Percentiles rank a stretch among this genome's conserved stretches.
Evolutionary conservation across 2,888 invertebrate genomes (phyloP).

Genomic region (Platycheirus albimanus): DNA sequence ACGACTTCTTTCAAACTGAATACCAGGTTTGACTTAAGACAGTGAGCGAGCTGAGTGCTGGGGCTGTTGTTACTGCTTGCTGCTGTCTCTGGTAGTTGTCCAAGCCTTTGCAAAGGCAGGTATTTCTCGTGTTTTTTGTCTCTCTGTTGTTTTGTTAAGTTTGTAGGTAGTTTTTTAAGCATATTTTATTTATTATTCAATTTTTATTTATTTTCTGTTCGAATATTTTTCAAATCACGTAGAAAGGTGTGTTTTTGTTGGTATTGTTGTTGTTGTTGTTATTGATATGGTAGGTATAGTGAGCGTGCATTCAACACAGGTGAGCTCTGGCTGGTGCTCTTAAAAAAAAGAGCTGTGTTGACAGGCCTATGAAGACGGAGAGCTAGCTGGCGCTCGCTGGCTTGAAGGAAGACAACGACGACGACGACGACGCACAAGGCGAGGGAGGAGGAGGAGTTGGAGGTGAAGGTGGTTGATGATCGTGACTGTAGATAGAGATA

Average conservation of each 20-base stretch:
- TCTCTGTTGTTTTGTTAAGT: slow-evolving; percentile 54
- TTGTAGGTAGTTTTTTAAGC: slow-evolving; percentile 54
- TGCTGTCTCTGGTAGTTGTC: slow-evolving; percentile 4
- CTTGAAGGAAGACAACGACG: no score
- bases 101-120: slow-evolving; percentile 42
- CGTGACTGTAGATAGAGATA: slow-evolving; percentile 10
- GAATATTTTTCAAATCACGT: slow-evolving; percentile 59
- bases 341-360: slow-evolving; percentile 44
- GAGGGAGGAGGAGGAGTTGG: slow-evolving; percentile 36
- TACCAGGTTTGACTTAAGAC: slow-evolving; percentile 65
- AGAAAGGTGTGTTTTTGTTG: slow-evolving; percentile 60
- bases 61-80: background rate
- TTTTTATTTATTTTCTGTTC: slow-evolving; percentile 39
- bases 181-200: slow-evolving; percentile 68
- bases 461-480: no score
- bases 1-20: slow-evolving; percentile 73
- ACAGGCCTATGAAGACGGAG: slow-evolving; percentile 27
- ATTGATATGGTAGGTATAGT: slow-evolving; percentile 7
- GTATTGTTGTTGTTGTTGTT: slow-evolving; percentile 19
- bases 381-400: no score
- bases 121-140: slow-evolving; percentile 53
- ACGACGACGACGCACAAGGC: no score
- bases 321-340: slow-evolving; percentile 55
- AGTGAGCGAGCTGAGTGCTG: slow-evolving; percentile 21
- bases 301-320: slow-evolving; percentile 31